Conservation (phyloP, 2,113 vertebrate species). For the Herpetotheres cachinnans region DNA sequence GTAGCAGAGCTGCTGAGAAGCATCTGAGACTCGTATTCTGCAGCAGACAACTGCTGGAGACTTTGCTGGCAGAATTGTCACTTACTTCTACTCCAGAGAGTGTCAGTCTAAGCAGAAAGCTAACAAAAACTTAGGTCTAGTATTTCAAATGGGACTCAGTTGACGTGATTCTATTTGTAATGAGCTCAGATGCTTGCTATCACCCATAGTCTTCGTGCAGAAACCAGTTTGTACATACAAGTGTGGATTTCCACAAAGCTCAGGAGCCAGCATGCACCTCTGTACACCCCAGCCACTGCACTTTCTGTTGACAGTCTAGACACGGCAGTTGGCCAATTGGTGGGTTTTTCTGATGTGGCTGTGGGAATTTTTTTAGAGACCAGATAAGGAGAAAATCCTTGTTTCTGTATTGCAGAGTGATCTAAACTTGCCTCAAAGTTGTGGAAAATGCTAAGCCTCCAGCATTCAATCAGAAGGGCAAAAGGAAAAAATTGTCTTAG, state of each 20-base stretch:
- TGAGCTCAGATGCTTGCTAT: background rate
- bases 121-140: background rate
- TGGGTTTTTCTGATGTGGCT: fast-evolving
- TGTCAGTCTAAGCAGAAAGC: background rate
- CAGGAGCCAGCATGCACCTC: background rate
- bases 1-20: background rate
- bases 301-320: background rate
- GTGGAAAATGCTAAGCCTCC: background rate
- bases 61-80: background rate
- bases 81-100: background rate
- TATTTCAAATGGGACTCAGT: background rate
- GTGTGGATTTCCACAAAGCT: background rate
- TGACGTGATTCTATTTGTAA: background rate
- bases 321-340: background rate
- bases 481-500: background rate
- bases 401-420: background rate
- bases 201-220: background rate
- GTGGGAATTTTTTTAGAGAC: background rate
- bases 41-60: background rate
- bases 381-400: background rate
- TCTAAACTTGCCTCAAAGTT: background rate
- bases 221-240: background rate
- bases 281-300: background rate
- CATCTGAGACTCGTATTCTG: background rate
- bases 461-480: background rate